A percentile compares a stretch with the other conserved stretches of the same genome.
phyloP scores from a whole-genome alignment of 2,113 vertebrate species.

The Oenanthe melanoleuca region DNA sequence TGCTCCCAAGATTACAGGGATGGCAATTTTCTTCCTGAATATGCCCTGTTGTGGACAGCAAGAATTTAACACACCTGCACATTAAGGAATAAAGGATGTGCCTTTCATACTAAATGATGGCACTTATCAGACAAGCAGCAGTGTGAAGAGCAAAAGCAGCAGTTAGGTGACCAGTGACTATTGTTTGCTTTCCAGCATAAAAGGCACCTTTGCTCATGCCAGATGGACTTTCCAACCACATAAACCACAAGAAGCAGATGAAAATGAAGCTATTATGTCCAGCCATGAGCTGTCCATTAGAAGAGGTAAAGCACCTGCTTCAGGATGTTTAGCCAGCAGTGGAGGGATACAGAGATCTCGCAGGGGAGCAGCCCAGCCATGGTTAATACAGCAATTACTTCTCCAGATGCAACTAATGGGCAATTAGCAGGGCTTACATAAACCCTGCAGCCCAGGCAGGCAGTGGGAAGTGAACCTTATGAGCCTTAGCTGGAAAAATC shows the following conservation, averaged over 20 bases:
- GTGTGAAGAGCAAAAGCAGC: not conserved
- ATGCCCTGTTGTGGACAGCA: not conserved
- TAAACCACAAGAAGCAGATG: not conserved
- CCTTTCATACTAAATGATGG: not conserved
- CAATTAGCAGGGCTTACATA: slow-evolving; percentile 9
- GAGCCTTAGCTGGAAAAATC: not conserved
- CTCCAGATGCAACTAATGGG: slow-evolving; percentile 42
- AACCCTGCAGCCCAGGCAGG: not conserved
- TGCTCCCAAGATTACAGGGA: not conserved
- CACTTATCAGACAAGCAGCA: not conserved
- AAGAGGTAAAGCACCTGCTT: slow-evolving; percentile 28
- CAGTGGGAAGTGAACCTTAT: not conserved
- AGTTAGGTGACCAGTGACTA: not conserved
- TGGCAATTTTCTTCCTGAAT: not conserved
- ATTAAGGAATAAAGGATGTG: not conserved
- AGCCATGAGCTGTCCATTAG: not conserved
- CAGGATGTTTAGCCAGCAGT: not conserved
- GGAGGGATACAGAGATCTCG: not conserved
- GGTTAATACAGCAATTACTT: slow-evolving; percentile 40
- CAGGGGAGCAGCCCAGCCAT: not conserved
- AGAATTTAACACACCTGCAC: not conserved
- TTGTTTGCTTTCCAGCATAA: not conserved
- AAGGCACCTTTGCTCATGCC: not conserved
- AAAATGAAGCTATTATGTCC: not conserved
- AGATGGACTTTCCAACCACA: not conserved